Evolutionary conservation across 23 tunicate genomes (phyloP).

Genomic region (Ciona savignyi): DNA sequence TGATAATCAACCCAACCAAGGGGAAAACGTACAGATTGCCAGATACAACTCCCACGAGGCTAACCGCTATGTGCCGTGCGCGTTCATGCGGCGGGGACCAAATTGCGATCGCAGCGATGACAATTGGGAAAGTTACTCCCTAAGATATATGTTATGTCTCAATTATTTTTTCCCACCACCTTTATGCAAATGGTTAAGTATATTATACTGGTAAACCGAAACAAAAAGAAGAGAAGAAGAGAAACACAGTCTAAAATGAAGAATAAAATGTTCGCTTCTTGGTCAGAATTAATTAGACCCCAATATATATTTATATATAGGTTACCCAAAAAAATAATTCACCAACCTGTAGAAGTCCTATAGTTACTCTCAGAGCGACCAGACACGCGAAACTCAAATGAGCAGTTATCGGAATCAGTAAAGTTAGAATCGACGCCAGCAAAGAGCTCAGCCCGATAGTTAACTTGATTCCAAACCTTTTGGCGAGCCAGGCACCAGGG

Average conservation of each 20-base stretch:
- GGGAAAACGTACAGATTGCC: background rate
- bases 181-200: too few relatives aligned
- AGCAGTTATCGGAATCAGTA: background rate
- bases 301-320: too few relatives aligned
- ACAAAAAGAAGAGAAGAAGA: too few relatives aligned
- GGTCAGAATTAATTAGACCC: too few relatives aligned
- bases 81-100: background rate
- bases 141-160: too few relatives aligned
- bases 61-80: background rate
- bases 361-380: background rate
- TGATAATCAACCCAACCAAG: background rate
- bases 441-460: background rate
- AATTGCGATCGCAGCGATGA: background rate
- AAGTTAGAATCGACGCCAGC: background rate
- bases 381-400: background rate
- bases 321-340: too few relatives aligned
- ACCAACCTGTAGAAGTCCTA: background rate
- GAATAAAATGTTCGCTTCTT: too few relatives aligned
- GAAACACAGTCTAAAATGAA: too few relatives aligned
- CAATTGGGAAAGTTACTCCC: background rate
- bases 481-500: background rate
- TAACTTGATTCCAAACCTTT: background rate
- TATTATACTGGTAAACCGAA: too few relatives aligned
- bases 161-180: too few relatives aligned
- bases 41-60: background rate